These are phyloP conservation scores for Macroglossus sobrinus DNA, from an alignment of 2,113 vertebrate genomes.

Conservation along the genomic window DNA sequence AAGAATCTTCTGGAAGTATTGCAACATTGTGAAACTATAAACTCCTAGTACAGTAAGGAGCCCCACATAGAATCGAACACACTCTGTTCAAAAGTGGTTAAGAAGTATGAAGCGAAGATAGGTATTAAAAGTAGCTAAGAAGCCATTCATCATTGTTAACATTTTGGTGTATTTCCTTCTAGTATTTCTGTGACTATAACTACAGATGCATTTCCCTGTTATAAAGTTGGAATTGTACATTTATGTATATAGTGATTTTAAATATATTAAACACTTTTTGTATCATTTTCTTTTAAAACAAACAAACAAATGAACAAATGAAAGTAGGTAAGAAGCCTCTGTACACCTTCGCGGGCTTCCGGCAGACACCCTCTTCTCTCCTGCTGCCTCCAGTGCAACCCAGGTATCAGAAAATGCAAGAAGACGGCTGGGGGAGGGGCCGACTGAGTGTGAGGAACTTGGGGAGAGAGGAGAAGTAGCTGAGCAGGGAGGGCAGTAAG, in stretches of 20 bases:
- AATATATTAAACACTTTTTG: background rate
- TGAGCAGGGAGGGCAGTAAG: background rate
- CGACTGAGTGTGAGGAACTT: background rate
- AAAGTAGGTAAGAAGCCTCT: background rate
- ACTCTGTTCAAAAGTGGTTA: background rate
- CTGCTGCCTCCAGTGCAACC: background rate
- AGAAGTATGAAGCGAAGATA: background rate
- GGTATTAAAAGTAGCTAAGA: background rate
- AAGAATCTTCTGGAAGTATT: slow-evolving; percentile 1
- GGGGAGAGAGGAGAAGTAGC: background rate
- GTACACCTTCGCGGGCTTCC: background rate
- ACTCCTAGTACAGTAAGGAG: background rate
- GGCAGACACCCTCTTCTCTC: background rate
- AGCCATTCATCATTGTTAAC: background rate
- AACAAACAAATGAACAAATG: no score
- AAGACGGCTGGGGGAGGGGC: background rate
- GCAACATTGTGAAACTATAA: background rate
- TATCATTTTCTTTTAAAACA: background rate
- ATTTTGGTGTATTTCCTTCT: background rate
- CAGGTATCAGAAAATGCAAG: background rate
- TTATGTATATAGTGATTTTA: background rate
- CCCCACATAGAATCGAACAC: background rate
- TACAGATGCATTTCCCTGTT: background rate
- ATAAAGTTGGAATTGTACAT: background rate
- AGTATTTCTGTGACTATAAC: background rate